A percentile compares a stretch with the other conserved stretches of the same genome.
Conservation (phyloP, 2,113 vertebrate genomes). For the Eretmodus cyanostictus region DNA sequence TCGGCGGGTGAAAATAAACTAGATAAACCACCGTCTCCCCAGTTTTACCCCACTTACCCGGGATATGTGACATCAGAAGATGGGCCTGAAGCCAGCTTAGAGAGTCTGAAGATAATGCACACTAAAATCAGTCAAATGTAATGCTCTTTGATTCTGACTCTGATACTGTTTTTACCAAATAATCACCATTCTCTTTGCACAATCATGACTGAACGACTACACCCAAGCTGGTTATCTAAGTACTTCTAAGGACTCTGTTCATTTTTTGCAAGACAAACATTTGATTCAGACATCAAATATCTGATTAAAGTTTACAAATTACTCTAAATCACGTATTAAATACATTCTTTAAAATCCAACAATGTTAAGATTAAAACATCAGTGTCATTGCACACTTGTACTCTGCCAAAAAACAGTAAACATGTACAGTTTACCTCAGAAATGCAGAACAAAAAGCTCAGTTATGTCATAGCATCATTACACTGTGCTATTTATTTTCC, state of each 20-base stretch:
- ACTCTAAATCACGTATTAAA: not conserved
- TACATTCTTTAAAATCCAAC: not conserved
- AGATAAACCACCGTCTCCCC: not conserved
- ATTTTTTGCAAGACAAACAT: not conserved
- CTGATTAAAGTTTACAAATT: not conserved
- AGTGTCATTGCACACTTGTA: not conserved
- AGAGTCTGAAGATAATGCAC: constrained; percentile 39
- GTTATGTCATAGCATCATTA: not conserved
- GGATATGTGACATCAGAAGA: constrained; percentile 70
- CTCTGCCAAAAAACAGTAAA: not conserved
- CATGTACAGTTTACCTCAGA: not conserved
- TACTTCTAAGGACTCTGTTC: not conserved
- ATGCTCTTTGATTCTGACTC: not conserved
- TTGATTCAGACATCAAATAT: not conserved
- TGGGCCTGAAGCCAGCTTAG: constrained; percentile 57
- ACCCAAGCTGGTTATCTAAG: not conserved
- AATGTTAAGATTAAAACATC: not conserved
- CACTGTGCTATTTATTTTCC: not conserved
- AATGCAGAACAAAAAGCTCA: not conserved
- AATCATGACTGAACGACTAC: not conserved
- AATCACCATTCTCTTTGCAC: not conserved
- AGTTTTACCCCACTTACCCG: constrained; percentile 56
- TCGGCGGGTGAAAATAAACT: not conserved
- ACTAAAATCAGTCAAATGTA: constrained; percentile 29
- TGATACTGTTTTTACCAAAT: not conserved